These are phyloP conservation scores for Idaea biselata DNA, from an alignment of 2,888 invertebrate species.

Conservation along the genomic window DNA sequence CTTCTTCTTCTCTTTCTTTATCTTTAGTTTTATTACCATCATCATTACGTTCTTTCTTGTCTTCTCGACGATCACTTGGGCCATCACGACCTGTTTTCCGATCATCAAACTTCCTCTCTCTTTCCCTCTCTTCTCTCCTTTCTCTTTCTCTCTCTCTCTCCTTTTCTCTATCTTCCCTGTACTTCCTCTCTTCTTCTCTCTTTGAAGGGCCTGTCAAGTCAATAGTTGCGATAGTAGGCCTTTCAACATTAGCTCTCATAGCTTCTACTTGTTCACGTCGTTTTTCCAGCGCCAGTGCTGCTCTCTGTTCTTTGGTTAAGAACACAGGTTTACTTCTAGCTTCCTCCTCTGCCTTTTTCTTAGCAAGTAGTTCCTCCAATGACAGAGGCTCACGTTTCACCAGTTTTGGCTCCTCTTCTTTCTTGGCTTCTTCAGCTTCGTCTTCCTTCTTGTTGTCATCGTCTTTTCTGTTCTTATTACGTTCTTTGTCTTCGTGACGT, in stretches of 20 bases:
- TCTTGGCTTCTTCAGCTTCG: constrained; percentile 57
- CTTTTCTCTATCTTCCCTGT: constrained; percentile 66
- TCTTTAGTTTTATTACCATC: constrained; percentile 85
- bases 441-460: constrained; percentile 55
- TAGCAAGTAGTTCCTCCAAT: constrained; percentile 95
- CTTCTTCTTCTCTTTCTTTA: constrained; percentile 95
- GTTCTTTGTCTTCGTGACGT: constrained; percentile 51
- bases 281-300: constrained; percentile 91
- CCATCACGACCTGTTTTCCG: constrained; percentile 76
- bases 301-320: constrained; percentile 96
- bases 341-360: constrained; percentile 97
- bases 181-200: constrained; percentile 65
- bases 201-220: constrained; percentile 76
- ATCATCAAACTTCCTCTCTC: constrained; percentile 74
- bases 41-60: constrained; percentile 74
- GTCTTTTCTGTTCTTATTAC: constrained; percentile 59
- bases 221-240: constrained; percentile 65
- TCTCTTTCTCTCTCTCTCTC: constrained; percentile 70
- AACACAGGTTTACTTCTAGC: constrained; percentile 98
- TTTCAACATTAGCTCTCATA: constrained; percentile 84
- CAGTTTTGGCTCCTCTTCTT: constrained; percentile 59
- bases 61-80: constrained; percentile 69
- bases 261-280: constrained; percentile 94
- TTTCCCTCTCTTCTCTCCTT: constrained; percentile 83
- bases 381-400: constrained; percentile 91